Percentiles rank a stretch among this genome's conserved stretches.
These are phyloP conservation scores for Mamestra brassicae DNA, from an alignment of 2,888 invertebrate species.

Conservation along the genomic window DNA sequence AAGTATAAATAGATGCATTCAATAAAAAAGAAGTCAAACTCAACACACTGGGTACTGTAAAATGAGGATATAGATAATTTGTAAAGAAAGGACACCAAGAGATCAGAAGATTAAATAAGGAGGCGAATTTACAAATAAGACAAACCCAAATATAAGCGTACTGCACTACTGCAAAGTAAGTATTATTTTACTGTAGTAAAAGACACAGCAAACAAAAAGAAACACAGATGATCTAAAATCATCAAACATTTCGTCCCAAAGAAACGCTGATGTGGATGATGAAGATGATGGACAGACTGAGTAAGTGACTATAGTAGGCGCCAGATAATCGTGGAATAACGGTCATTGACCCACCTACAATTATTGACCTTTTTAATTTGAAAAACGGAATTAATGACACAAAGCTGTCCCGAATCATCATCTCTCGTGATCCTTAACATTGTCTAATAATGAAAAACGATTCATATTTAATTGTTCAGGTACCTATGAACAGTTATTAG, in stretches of 20 bases:
- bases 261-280: constrained; percentile 60
- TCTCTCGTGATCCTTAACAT: too few species aligned
- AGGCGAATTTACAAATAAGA: background rate
- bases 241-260: constrained; percentile 61
- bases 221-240: background rate
- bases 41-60: background rate
- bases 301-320: background rate
- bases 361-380: too few species aligned
- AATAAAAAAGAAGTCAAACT: background rate
- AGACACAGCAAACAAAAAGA: background rate
- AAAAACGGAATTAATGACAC: too few species aligned
- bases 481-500: too few species aligned
- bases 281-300: background rate
- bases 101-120: background rate
- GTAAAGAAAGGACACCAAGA: background rate
- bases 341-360: too few species aligned
- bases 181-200: background rate
- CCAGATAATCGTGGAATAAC: too few species aligned
- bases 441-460: too few species aligned
- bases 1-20: background rate
- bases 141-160: background rate
- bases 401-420: too few species aligned
- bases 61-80: constrained; percentile 3
- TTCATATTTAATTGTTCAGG: too few species aligned
- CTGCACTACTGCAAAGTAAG: background rate